phyloP scores from a whole-genome alignment of 2,888 invertebrate species.

The Dryococelus australis region DNA sequence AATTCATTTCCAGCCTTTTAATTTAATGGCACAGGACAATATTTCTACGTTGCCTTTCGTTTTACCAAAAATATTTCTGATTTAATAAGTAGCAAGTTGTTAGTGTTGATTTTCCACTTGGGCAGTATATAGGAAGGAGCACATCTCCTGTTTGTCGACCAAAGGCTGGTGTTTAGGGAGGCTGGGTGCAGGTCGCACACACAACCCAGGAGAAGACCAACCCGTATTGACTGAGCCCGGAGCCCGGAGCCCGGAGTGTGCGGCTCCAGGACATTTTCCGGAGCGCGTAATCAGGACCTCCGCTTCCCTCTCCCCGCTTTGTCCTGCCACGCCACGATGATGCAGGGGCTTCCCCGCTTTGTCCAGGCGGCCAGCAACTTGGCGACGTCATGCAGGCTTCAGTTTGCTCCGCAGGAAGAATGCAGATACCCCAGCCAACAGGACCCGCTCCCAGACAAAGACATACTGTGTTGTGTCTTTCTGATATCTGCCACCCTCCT shows the following conservation, averaged over 20 bases:
- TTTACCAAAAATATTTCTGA: too few relatives aligned
- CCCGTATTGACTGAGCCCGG: slow-evolving; percentile 16
- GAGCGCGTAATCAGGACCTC: not conserved
- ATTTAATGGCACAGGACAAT: too few relatives aligned
- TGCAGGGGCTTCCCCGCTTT: not conserved
- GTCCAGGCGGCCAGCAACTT: not conserved
- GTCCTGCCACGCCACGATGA: too few relatives aligned
- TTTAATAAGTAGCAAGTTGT: too few relatives aligned
- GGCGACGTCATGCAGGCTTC: not conserved
- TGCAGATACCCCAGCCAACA: not conserved
- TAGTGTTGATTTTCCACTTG: too few relatives aligned
- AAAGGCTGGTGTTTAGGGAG: not conserved
- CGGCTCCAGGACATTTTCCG: too few relatives aligned
- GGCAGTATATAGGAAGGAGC: too few relatives aligned
- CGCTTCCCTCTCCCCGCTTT: too few relatives aligned
- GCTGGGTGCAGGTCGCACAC: not conserved
- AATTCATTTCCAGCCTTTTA: too few relatives aligned
- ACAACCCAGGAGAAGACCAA: not conserved
- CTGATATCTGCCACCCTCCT: not conserved
- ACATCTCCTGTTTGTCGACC: too few relatives aligned
- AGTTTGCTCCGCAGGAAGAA: not conserved
- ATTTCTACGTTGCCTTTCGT: too few relatives aligned
- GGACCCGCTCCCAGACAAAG: not conserved
- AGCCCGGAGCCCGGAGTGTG: not conserved
- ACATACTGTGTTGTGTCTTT: not conserved